Evolutionary conservation across 2,113 vertebrate genomes (phyloP).

Genomic region (Girardinichthys multiradiatus): DNA sequence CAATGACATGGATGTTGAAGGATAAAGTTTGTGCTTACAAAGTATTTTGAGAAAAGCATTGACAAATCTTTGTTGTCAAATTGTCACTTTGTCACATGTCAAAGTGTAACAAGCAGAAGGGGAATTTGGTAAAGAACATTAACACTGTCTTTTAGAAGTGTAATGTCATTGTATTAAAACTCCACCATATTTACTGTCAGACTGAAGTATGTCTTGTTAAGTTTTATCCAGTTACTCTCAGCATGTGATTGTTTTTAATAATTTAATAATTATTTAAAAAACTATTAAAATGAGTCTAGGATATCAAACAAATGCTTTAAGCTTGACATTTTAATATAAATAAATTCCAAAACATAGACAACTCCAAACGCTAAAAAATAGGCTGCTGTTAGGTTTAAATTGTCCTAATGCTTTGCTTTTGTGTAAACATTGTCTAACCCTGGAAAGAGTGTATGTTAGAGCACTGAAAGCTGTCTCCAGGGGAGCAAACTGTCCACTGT

Average conservation of each 20-base stretch:
- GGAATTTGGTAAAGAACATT: neutral
- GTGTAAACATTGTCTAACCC: slow-evolving; percentile 35
- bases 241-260: too few relatives aligned
- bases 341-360: neutral
- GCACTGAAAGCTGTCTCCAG: slow-evolving; percentile 31
- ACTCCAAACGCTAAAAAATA: neutral
- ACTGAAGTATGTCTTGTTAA: too few relatives aligned
- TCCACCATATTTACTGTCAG: too few relatives aligned
- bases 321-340: too few relatives aligned
- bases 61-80: neutral
- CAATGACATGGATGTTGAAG: neutral
- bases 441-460: slow-evolving; percentile 35
- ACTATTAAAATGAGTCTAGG: too few relatives aligned
- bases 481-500: slow-evolving; percentile 32
- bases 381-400: slow-evolving; percentile 4
- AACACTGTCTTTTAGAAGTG: neutral
- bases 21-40: neutral
- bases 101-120: neutral
- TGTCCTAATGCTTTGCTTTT: slow-evolving; percentile 13
- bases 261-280: too few relatives aligned
- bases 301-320: too few relatives aligned
- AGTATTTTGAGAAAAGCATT: neutral
- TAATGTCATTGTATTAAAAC: neutral
- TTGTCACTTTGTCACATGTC: too few relatives aligned
- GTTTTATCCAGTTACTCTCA: too few relatives aligned